Evolutionary conservation across 2,797 vertebrate species (phyloP), one percentile per base, ranked within the genome.

Genomic region (Hybognathus amarus): DNA sequence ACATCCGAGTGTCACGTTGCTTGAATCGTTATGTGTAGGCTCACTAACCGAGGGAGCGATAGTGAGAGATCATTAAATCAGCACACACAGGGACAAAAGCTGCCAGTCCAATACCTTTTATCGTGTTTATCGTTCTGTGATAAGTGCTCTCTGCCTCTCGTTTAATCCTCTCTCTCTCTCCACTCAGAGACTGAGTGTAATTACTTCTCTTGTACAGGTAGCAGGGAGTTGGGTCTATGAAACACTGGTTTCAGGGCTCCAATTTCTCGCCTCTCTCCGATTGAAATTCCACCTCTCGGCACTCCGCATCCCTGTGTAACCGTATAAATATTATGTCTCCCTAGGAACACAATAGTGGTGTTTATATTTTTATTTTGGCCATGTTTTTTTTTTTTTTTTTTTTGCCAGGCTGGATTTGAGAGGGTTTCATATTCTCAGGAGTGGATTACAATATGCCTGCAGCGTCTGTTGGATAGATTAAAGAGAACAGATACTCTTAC

Each of bases 301-400:
- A 85, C 84, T 85, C 64, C 88, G 86, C 89, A 93, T 93, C 90
- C 90, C 90, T 87, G 45, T 89, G 86, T 83, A 93, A 89, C 88
- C 80, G 2, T 90, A 90, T 91, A 92, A 94, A 94, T 94, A 94
- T 94, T 94, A 92, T 93, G 93, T 94, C 90, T 94, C 93, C 93
- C 89, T 93, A 88, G 93, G 90, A 95, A 94, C 94, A 92, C 92
- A 93, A 93, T 91, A 91, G 90, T 88, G 20, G 22, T 92, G 92
- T 93, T 93, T 93, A 90, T 92, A 92, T 87, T 38, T 90, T 91
- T 91, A 88, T 92, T 94, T 90, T 82, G 88, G 85, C 78, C 80
- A 82, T 89, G 52, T 85, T 83, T 80, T 50, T 50, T 52, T 52
- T 47, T 15, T 52, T 47, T 15, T 5, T 50, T 15, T 47, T 47